Percentiles rank a stretch among this genome's conserved stretches.
phyloP scores from a whole-genome alignment of 2,797 vertebrate genomes.

The Synaphobranchus kaupii region DNA sequence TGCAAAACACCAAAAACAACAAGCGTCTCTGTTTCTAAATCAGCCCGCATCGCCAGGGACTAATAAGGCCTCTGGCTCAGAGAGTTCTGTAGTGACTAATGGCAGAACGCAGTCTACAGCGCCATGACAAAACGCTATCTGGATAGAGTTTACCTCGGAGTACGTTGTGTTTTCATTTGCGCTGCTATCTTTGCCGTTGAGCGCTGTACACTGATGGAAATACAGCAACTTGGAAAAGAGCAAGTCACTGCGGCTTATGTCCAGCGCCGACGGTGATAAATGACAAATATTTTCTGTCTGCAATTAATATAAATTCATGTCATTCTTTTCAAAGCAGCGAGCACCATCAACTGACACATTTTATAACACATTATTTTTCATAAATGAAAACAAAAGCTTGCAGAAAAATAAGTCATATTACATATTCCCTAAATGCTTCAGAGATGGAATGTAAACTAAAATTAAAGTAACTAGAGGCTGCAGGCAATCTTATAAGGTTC shows the following conservation, averaged over 20 bases:
- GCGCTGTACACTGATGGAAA: neutral
- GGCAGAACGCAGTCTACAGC: neutral
- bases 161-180: neutral
- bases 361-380: neutral
- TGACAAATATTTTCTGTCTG: neutral
- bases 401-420: neutral
- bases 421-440: neutral
- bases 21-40: slow-evolving; percentile 25
- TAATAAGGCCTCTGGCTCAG: slow-evolving; percentile 1
- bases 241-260: neutral
- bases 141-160: neutral
- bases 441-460: neutral
- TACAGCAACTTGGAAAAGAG: neutral
- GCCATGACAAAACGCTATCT: neutral
- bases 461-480: neutral
- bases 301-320: neutral
- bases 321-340: neutral
- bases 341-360: neutral
- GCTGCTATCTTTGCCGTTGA: neutral
- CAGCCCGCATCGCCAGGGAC: slow-evolving; percentile 24
- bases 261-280: neutral
- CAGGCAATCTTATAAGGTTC: neutral
- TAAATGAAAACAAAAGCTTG: neutral
- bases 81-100: slow-evolving; percentile 9
- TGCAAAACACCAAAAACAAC: slow-evolving; percentile 25